These are phyloP conservation scores for Anadara kagoshimensis DNA, from an alignment of 1,140 invertebrate species.

Conservation along the genomic window DNA sequence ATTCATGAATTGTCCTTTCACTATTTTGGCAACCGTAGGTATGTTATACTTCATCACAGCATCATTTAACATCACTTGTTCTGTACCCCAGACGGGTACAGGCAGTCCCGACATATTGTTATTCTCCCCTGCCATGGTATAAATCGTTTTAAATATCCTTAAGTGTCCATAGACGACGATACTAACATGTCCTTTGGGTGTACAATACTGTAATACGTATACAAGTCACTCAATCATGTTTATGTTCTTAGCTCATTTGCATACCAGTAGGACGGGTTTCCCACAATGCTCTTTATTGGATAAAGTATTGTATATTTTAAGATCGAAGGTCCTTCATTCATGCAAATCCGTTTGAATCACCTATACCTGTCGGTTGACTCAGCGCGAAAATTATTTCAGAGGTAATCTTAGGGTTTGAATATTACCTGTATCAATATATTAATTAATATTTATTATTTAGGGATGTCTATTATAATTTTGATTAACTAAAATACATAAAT, in stretches of 20 bases:
- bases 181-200: conserved; percentile 7
- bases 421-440: too few species aligned
- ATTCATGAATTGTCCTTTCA: conserved; percentile 92
- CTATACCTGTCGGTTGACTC: too few species aligned
- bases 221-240: conserved; percentile 21
- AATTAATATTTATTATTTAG: too few species aligned
- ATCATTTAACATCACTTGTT: conserved; percentile 85
- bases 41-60: conserved; percentile 86
- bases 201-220: background rate
- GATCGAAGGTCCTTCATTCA: too few species aligned
- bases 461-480: too few species aligned
- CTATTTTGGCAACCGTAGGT: conserved; percentile 90
- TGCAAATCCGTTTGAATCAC: too few species aligned
- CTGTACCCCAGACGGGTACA: conserved; percentile 84
- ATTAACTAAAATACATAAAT: too few species aligned
- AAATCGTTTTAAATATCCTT: conserved; percentile 9
- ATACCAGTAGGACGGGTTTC: conserved; percentile 37
- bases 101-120: conserved; percentile 32
- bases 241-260: conserved; percentile 38
- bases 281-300: too few species aligned
- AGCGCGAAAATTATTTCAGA: too few species aligned
- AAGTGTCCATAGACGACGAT: background rate
- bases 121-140: conserved; percentile 21
- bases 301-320: too few species aligned
- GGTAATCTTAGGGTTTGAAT: too few species aligned